Base-by-base conservation (phyloP, 2,888 invertebrate genomes). In the Octodonta nipae region DNA sequence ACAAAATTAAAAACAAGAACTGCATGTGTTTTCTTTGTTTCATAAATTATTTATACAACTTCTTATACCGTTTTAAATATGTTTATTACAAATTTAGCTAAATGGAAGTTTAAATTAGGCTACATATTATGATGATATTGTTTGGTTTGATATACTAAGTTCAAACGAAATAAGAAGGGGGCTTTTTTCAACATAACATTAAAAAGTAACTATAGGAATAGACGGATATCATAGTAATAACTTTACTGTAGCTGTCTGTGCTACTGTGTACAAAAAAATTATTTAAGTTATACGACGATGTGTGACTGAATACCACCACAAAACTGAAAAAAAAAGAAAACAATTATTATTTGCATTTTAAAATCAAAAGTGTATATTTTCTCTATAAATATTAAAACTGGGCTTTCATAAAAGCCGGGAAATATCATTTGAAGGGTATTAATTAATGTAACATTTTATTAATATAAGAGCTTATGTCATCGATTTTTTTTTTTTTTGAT, bases 221-320 rank as follows among this genome's bases (percentile, higher is more conserved):
- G 52, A 53, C 49, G 50, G 52, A 50, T 52, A 54, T 47, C 50
- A 45, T 44, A 49, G 48, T 49, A 49, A 50, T 46, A 45, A 44
- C 43, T 14, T n/a, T 45, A 36, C 46, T 36, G 50, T 50, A 49
- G 47, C 44, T 30, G n/a, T n/a, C 22, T 36, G 31, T 32, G 47
- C 50, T 49, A 50, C 47, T 45, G 49, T 50, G 50, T 46, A 45
- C 46, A 51, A 50, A 43, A 48, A 44, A n/a, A n/a, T n/a, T n/a
- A n/a, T n/a, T n/a, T n/a, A n/a, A n/a, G n/a, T n/a, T n/a, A n/a
- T n/a, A n/a, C n/a, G n/a, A n/a, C n/a, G n/a, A n/a, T n/a, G n/a
- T n/a, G n/a, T n/a, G n/a, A n/a, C n/a, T n/a, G n/a, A n/a, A n/a
- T n/a, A n/a, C n/a, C n/a, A n/a, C n/a, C n/a, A n/a, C n/a, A n/a